A percentile compares a stretch with the other conserved stretches of the same genome.
Conservation (phyloP, 2,797 vertebrate genomes). For the Propithecus deckenii region DNA sequence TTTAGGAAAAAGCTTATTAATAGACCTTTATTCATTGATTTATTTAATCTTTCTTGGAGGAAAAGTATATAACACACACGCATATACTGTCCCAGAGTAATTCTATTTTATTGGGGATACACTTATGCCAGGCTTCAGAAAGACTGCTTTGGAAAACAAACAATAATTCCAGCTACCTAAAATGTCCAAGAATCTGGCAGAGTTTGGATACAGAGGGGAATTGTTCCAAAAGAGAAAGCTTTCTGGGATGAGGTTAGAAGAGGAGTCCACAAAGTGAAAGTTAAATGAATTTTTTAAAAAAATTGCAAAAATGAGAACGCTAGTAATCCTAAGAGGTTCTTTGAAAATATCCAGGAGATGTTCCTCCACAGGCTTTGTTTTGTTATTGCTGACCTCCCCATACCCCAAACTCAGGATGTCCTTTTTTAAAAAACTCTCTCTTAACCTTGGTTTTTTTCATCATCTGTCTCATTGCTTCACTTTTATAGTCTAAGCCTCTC, state of each 20-base stretch:
- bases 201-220: neutral
- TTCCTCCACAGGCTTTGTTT: neutral
- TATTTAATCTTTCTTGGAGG: constrained; percentile 33
- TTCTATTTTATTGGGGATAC: neutral
- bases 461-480: neutral
- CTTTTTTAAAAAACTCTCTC: neutral
- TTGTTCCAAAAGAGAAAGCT: neutral
- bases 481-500: neutral
- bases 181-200: neutral
- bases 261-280: neutral
- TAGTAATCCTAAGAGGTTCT: neutral
- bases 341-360: neutral
- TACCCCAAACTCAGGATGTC: neutral
- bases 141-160: neutral
- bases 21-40: constrained; percentile 1
- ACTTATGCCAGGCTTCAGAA: neutral
- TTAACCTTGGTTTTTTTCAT: neutral
- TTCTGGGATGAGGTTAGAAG: neutral
- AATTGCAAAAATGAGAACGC: neutral
- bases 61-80: neutral
- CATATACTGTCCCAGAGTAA: neutral
- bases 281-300: neutral
- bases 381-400: neutral
- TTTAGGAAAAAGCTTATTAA: neutral
- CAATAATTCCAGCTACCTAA: neutral